phyloP scores from a whole-genome alignment of 2,888 invertebrate species.

The Ditylenchus weischeri region DNA sequence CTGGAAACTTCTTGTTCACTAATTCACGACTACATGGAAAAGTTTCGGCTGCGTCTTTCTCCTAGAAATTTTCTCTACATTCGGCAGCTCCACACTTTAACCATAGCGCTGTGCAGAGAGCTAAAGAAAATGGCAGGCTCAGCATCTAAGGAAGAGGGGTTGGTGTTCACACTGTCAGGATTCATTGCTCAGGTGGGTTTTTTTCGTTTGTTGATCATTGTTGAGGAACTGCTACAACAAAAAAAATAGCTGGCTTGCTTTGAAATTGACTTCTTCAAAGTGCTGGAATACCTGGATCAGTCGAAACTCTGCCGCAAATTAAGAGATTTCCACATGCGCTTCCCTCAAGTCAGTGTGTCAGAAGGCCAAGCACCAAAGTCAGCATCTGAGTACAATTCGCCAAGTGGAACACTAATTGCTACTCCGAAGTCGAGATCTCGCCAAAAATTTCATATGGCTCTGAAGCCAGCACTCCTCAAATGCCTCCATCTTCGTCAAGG shows the following conservation, averaged over 20 bases:
- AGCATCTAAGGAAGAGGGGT: neutral
- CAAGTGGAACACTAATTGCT: neutral
- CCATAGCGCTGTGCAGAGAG: slow-evolving; percentile 26
- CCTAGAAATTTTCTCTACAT: slow-evolving; percentile 42
- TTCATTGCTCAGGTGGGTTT: slow-evolving; percentile 19
- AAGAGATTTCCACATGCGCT: slow-evolving; percentile 38
- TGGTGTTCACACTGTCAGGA: slow-evolving; percentile 17
- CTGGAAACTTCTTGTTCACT: slow-evolving; percentile 11
- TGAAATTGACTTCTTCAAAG: slow-evolving; percentile 46
- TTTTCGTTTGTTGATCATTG: neutral
- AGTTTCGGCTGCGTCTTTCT: slow-evolving; percentile 24
- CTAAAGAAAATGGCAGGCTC: neutral
- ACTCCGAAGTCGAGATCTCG: neutral
- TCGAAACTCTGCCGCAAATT: slow-evolving; percentile 48
- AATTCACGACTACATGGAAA: slow-evolving; percentile 23
- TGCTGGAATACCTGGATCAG: slow-evolving; percentile 44
- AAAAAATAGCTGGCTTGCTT: slow-evolving; percentile 34
- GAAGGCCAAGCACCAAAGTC: neutral
- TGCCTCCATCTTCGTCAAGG: neutral
- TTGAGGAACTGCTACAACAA: neutral
- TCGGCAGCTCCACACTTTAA: slow-evolving; percentile 38
- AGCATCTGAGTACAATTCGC: neutral
- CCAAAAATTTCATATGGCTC: neutral
- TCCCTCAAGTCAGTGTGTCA: neutral
- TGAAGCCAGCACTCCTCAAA: neutral